Evolutionary conservation across 2,888 invertebrate genomes (phyloP).

Genomic region (Noctua janthe): DNA sequence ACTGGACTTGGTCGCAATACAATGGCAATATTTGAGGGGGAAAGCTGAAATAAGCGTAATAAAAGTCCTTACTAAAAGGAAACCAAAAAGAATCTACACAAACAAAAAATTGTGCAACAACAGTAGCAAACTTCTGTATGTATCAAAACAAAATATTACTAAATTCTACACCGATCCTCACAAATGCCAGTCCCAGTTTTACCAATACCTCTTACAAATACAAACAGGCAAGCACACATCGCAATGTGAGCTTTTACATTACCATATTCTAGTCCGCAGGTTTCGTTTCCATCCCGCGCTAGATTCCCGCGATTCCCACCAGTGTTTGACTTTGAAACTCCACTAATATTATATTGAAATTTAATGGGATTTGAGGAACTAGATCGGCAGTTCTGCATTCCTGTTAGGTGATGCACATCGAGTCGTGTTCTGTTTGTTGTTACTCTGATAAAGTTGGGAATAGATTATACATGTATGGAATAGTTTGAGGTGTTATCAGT

Average conservation of each 20-base stretch:
- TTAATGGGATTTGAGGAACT: slow-evolving; percentile 59
- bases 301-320: slow-evolving; percentile 34
- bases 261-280: slow-evolving; percentile 58
- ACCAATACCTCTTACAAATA: slow-evolving; percentile 47
- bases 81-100: not conserved
- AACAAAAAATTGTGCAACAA: not conserved
- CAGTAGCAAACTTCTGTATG: not conserved
- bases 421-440: slow-evolving; percentile 36
- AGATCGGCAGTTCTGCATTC: slow-evolving; percentile 55
- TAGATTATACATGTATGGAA: slow-evolving; percentile 2
- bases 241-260: slow-evolving; percentile 56
- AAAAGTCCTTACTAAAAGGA: not conserved
- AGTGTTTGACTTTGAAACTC: slow-evolving; percentile 65
- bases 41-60: not conserved
- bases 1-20: too few relatives aligned
- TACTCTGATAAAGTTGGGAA: slow-evolving; percentile 38
- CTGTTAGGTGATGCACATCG: slow-evolving; percentile 31
- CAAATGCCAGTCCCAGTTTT: slow-evolving; percentile 16
- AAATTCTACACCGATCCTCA: not conserved
- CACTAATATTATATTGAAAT: slow-evolving; percentile 68
- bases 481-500: not conserved
- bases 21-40: not conserved
- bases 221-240: slow-evolving; percentile 41
- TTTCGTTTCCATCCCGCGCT: slow-evolving; percentile 48
- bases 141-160: slow-evolving; percentile 21